phyloP scores from a whole-genome alignment of 2,888 invertebrate genomes.

The Allygus modestus region DNA sequence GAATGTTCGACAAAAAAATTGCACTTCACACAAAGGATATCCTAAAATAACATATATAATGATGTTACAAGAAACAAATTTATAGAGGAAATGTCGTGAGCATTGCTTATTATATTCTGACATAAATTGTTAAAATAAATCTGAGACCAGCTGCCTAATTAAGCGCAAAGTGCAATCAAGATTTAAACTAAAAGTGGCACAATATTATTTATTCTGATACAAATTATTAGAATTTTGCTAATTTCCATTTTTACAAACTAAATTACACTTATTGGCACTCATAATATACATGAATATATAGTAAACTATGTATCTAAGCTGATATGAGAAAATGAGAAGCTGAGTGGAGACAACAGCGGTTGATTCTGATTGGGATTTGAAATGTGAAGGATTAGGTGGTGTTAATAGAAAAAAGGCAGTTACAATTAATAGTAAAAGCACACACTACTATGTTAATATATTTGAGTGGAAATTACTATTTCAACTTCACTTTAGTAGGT shows the following conservation, averaged over 20 bases:
- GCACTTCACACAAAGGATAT: neutral
- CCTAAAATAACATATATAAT: neutral
- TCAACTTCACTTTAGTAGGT: neutral
- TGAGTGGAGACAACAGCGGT: neutral
- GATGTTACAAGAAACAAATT: neutral
- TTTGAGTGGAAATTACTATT: neutral
- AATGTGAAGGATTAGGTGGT: neutral
- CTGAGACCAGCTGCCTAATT: neutral
- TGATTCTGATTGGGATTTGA: neutral
- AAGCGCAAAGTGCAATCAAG: neutral
- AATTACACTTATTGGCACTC: constrained; percentile 37
- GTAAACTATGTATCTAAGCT: constrained; percentile 17
- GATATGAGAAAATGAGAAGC: neutral
- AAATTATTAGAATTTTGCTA: constrained; percentile 19
- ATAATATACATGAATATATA: neutral
- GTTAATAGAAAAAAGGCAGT: neutral
- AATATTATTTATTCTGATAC: neutral
- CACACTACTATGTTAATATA: neutral
- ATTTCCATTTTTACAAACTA: neutral
- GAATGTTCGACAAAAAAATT: neutral
- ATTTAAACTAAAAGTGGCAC: constrained; percentile 19
- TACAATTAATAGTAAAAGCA: neutral
- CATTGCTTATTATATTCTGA: too few relatives aligned
- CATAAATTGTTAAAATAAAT: neutral
- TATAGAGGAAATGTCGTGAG: too few relatives aligned